Evolutionary conservation across 2,113 vertebrate genomes (phyloP).

Genomic region (Ochotona princeps): DNA sequence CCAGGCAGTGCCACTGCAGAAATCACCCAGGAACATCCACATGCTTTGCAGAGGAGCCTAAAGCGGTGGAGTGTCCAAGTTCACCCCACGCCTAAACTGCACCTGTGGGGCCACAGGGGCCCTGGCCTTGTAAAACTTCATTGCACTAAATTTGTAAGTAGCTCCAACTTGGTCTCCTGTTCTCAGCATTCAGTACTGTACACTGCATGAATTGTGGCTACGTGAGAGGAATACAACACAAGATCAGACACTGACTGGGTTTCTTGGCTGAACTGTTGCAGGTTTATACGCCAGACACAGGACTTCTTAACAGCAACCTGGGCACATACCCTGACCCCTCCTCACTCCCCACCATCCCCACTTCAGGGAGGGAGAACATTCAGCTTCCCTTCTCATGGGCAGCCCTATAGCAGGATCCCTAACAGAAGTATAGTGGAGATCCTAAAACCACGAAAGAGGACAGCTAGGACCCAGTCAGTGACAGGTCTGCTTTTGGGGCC

Average conservation of each 20-base stretch:
- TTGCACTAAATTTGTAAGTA: not conserved
- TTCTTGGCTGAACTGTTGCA: constrained; percentile 7
- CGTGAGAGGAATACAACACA: constrained; percentile 14
- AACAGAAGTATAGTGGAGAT: constrained; percentile 78
- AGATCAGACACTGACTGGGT: constrained; percentile 47
- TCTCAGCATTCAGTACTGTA: not conserved
- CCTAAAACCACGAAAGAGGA: constrained; percentile 79
- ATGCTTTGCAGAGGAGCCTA: not conserved
- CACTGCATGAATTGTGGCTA: not conserved
- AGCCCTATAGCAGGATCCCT: constrained; percentile 78
- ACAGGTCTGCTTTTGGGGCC: constrained; percentile 62
- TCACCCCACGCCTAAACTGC: not conserved
- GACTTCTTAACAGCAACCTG: constrained; percentile 70
- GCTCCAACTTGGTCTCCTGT: not conserved
- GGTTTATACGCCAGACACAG: constrained; percentile 60
- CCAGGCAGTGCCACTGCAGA: accelerated
- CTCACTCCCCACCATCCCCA: no score
- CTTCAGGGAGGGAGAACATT: not conserved
- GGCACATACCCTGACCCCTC: not conserved
- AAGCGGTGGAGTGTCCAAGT: not conserved
- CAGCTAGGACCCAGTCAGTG: constrained; percentile 64
- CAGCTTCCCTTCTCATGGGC: constrained; percentile 77
- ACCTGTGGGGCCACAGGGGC: not conserved
- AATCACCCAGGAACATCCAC: not conserved
- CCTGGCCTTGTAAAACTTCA: not conserved